Conservation (phyloP, 1,140 invertebrate species). For the Hypsibius dujardini region DNA sequence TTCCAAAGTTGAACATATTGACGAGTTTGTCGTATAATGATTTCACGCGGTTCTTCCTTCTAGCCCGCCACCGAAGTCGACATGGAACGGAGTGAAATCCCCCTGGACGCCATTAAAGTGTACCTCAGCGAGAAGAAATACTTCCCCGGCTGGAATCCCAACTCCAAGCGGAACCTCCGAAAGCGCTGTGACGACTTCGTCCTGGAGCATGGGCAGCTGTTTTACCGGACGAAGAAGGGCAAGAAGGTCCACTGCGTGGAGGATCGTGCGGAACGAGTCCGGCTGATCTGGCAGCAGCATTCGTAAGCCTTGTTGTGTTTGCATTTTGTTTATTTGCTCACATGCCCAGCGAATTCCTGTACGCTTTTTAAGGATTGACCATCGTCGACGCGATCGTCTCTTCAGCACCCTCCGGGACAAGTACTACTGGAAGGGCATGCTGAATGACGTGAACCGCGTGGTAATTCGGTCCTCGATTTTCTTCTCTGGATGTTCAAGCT, state of each 20-base stretch:
- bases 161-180: slow-evolving; percentile 3
- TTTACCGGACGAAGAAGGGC: slow-evolving; percentile 7
- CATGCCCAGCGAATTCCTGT: not conserved
- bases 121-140: slow-evolving; percentile 10
- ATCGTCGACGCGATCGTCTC: not conserved
- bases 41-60: too few species aligned
- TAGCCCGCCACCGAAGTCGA: too few species aligned
- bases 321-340: not conserved
- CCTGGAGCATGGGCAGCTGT: not conserved
- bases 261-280: slow-evolving; percentile 12
- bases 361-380: slow-evolving; percentile 12
- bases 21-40: too few species aligned
- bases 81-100: slow-evolving; percentile 5
- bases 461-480: not conserved
- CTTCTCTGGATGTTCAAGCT: not conserved
- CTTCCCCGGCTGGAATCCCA: slow-evolving; percentile 11
- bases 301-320: slow-evolving; percentile 17
- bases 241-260: not conserved
- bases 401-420: not conserved
- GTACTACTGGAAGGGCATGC: slow-evolving; percentile 17
- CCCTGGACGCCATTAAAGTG: not conserved
- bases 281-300: slow-evolving; percentile 11
- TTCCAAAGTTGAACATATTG: too few species aligned
- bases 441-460: not conserved
- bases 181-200: slow-evolving; percentile 7